Base-by-base conservation (phyloP, 2,113 vertebrate species). In the Microtus pennsylvanicus region DNA sequence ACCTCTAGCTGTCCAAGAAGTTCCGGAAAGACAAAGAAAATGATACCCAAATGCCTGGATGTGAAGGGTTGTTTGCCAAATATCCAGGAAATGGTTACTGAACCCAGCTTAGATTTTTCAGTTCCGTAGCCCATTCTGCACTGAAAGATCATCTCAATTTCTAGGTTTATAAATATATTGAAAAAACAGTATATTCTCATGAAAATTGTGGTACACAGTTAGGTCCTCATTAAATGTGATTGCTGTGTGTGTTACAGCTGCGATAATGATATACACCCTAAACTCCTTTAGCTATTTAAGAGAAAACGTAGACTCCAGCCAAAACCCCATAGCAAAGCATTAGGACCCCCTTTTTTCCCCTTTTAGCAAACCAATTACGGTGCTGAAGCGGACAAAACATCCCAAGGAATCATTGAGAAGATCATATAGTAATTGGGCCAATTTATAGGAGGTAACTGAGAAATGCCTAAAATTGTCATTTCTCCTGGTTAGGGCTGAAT, bases 401-500 rank as follows among this genome's bases (percentile, higher is more conserved):
- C 91, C 89, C 87, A 97, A 92, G 94, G 82, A 94, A 97, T 76
- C 65, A 91, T 96, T 58, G 76, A 93, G 94, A 96, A 93, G 91
- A 96, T 97, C 93, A 96, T 78, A 93, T 86, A 96, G 81, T 96
- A 96, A 97, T 96, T 95, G 95, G 96, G 75, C 70, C 96, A 96
- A 96, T 97, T 97, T 96, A 97, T 28, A 94, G 69, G 61, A 94
- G 75, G 95, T 96, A 96, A 96, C 91, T 87, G 93, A 97, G 95
- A 97, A 97, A 93, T 95, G 96, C 80, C 93, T 93, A 42, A 97
- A 94, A 96, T 74, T 97, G 96, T 96, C 96, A 97, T 97, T 97
- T 88, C 91, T 96, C 89, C 91, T 85, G 91, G 95, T 97, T 97
- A 97, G 76, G 94, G 83, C 77, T 90, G 94, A 94, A 96, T 74